Base-by-base conservation (phyloP, 2,797 vertebrate species). In the Selene dorsalis region DNA sequence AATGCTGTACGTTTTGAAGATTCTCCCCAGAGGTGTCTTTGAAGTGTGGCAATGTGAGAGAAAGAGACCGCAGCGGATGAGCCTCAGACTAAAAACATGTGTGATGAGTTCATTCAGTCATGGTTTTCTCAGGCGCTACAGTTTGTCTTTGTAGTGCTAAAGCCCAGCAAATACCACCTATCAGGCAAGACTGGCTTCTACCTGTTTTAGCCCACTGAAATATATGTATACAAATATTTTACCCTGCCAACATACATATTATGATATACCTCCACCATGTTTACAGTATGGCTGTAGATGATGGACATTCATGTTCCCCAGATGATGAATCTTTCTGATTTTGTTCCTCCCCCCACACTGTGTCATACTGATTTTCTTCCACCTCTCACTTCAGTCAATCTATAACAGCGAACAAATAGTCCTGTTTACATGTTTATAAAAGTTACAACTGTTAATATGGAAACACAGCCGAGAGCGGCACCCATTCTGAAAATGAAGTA, bases 31-130 rank as follows among this genome's bases (percentile, higher is more conserved):
- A 87, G 88, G 80, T 1, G 18, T 68, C 87, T 89, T 90, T 92
- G 92, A 90, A 89, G 90, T 88, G 84, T 81, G 87, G 76, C 77
- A 66, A 74, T 83, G 81, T 89, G 71, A 85, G 82, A 73, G 60
- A 32, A 60, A 75, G 75, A 88, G 70, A 81, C 18, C 53, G 74
- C 61, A 88, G 75, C 59, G 67, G 83, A 84, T 61, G 73, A 82
- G 87, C 78, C 41, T 79, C 85, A 86, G 85, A 90, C 86, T 77
- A 53, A 72, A 87, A 87, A 84, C 83, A 86, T 26, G 43, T 75
- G 75, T 26, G 66, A 79, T 64, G 62, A 72, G 58, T 88, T 85
- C 66, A 79, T 87, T 78, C 78, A 77, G 79, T 87, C 69, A 77
- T 72, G 65, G 55, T 76, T 78, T 81, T 55, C 58, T 64, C 62